Conservation (phyloP, 1,140 invertebrate species). For the Rhagoletis zephyria region DNA sequence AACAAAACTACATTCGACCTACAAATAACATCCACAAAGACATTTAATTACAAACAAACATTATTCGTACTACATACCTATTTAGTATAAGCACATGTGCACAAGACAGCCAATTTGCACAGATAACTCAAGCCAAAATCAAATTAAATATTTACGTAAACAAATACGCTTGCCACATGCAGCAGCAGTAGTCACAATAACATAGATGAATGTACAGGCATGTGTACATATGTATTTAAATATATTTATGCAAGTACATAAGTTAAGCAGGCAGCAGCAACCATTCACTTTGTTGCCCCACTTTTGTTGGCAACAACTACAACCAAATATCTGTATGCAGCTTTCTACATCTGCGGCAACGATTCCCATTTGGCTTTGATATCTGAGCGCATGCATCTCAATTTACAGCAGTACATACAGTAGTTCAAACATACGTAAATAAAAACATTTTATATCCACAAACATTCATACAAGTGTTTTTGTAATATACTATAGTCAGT, state of each 20-base stretch:
- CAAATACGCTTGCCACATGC: too few species aligned
- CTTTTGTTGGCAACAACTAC: neutral
- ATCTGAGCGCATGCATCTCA: conserved; percentile 36
- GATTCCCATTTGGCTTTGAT: neutral
- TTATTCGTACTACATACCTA: too few species aligned
- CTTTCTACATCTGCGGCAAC: conserved; percentile 12
- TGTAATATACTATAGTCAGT: neutral
- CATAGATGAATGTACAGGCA: too few species aligned
- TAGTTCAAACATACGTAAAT: neutral
- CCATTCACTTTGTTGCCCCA: conserved; percentile 26
- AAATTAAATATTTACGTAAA: too few species aligned
- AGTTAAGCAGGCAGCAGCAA: neutral
- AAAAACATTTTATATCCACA: neutral
- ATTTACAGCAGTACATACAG: neutral
- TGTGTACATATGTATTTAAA: neutral
- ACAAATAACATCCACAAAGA: too few species aligned
- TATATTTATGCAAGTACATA: neutral
- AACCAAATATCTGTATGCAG: neutral
- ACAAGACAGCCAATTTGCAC: too few species aligned
- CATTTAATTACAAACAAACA: too few species aligned
- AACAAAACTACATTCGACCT: too few species aligned
- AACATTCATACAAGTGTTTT: neutral
- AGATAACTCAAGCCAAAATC: too few species aligned
- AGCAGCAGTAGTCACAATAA: too few species aligned
- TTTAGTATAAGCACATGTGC: too few species aligned